Evolutionary conservation across 30 jellyfish, hydroid and myxozoan species (phyloP).

Genomic region (Morbakka virulenta): DNA sequence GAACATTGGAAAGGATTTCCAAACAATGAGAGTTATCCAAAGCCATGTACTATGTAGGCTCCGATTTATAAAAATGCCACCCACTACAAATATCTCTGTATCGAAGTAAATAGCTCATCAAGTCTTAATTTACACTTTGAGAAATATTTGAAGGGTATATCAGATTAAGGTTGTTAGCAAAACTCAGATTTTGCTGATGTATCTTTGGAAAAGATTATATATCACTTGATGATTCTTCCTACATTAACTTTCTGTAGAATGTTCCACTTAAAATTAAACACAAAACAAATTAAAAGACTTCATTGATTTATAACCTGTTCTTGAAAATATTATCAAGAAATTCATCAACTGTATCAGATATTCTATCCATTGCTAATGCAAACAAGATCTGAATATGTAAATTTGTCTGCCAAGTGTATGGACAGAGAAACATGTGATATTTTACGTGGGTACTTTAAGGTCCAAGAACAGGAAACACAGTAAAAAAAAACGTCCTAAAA

Average conservation of each 20-base stretch:
- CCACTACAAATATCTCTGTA: too few species aligned
- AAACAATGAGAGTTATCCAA: too few species aligned
- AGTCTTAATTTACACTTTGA: too few species aligned
- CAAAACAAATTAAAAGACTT: neutral
- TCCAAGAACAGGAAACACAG: constrained; percentile 42
- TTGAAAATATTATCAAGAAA: too few species aligned
- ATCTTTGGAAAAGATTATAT: neutral
- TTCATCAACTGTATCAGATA: neutral
- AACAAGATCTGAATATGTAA: neutral
- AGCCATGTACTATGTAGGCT: too few species aligned
- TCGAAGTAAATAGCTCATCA: too few species aligned
- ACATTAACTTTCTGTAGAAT: constrained; percentile 8
- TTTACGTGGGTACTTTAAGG: constrained; percentile 29
- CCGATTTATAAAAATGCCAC: too few species aligned
- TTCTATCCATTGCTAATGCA: constrained; percentile 2
- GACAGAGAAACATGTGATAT: constrained; percentile 25
- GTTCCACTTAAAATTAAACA: neutral
- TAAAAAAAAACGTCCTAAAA: constrained; percentile 5
- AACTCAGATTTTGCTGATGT: too few species aligned
- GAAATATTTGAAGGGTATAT: too few species aligned
- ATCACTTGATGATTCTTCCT: constrained; percentile 4
- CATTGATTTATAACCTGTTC: neutral
- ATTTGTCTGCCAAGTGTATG: neutral
- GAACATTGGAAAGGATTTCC: too few species aligned
- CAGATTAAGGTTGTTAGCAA: too few species aligned